Conservation (phyloP, 1,140 invertebrate species). For the Trichogramma pretiosum region DNA sequence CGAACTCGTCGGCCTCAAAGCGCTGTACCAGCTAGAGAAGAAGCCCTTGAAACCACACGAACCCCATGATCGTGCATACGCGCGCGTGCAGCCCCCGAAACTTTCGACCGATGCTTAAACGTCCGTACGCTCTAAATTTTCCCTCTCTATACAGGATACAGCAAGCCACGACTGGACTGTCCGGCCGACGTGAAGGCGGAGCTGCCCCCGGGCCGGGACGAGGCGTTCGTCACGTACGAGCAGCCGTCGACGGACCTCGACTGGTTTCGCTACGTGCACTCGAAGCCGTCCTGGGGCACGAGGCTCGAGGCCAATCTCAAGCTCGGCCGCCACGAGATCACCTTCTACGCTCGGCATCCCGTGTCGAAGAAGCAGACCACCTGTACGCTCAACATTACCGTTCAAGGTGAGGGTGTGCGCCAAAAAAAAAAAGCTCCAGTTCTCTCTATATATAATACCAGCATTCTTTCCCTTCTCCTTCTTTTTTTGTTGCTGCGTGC, state of each 20-base stretch:
- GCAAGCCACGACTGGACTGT: constrained; percentile 40
- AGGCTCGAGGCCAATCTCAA: constrained; percentile 41
- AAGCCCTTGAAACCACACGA: no score
- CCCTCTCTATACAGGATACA: constrained; percentile 31
- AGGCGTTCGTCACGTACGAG: constrained; percentile 42
- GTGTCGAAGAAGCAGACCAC: constrained; percentile 42
- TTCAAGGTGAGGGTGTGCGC: constrained; percentile 40
- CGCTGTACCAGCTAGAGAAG: no score
- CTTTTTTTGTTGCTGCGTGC: background rate
- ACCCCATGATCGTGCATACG: no score
- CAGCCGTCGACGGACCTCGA: constrained; percentile 44
- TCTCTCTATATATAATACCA: no score
- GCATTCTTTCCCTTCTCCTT: no score
- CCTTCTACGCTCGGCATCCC: constrained; percentile 41
- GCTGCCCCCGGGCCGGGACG: constrained; percentile 34
- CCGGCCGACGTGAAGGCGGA: constrained; percentile 39
- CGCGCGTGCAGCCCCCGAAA: no score
- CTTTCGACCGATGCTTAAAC: no score
- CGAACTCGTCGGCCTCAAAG: no score
- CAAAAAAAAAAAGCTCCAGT: no score
- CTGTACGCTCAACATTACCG: constrained; percentile 37
- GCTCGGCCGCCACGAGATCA: constrained; percentile 36
- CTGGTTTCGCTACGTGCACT: constrained; percentile 44
- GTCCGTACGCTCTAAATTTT: no score
- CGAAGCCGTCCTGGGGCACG: constrained; percentile 42